Evolutionary conservation across 2,888 invertebrate genomes (phyloP).

Genomic region (Pogonocherus hispidulus): DNA sequence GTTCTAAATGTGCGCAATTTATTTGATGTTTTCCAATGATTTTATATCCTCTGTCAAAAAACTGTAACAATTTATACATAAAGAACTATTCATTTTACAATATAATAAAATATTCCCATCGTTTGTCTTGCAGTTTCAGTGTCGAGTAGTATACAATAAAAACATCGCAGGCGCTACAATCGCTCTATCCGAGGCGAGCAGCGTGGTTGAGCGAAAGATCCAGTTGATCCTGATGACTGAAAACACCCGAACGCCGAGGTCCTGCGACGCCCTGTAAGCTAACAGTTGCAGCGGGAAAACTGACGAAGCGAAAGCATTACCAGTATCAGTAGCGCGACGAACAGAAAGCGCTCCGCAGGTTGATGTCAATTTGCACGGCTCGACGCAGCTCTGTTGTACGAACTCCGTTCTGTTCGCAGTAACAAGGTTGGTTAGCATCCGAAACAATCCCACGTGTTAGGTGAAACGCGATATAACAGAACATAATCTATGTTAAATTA

Average conservation of each 20-base stretch:
- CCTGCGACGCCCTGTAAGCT: conserved; percentile 3
- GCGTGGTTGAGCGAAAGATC: conserved; percentile 6
- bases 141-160: not conserved
- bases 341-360: conserved; percentile 6
- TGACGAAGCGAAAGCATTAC: conserved; percentile 9
- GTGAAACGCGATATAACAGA: not conserved
- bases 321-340: conserved; percentile 10
- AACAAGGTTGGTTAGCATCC: conserved; percentile 1
- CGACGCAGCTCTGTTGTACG: not conserved
- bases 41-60: too few species aligned
- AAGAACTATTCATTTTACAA: too few species aligned
- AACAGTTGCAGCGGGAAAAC: not conserved
- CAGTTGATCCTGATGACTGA: conserved; percentile 24
- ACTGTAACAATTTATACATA: too few species aligned
- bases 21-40: too few species aligned
- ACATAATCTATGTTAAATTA: not conserved
- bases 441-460: not conserved
- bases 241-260: conserved; percentile 5
- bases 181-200: conserved; percentile 8
- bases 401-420: not conserved
- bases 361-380: not conserved
- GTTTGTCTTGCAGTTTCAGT: not conserved
- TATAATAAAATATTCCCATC: too few species aligned
- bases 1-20: too few species aligned
- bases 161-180: conserved; percentile 22